Evolutionary conservation across 2,113 vertebrate species (phyloP).

Genomic region (Channa argus): DNA sequence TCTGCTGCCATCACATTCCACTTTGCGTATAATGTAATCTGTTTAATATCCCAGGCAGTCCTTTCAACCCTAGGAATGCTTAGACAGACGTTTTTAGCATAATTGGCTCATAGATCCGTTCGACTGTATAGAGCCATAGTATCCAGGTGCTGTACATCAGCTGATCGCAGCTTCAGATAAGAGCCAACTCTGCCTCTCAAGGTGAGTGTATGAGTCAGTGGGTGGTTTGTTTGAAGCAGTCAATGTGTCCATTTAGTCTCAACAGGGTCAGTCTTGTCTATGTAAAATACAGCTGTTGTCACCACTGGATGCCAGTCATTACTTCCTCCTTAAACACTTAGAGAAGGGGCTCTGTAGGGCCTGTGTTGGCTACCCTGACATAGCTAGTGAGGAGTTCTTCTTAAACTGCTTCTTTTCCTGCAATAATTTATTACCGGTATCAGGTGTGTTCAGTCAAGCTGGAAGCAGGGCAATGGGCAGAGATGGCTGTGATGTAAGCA

Average conservation of each 20-base stretch:
- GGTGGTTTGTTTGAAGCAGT: constrained; percentile 18
- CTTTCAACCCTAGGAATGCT: constrained; percentile 76
- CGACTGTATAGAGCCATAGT: constrained; percentile 23
- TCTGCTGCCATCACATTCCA: constrained; percentile 72
- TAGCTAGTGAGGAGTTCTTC: no score
- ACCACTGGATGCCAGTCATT: constrained; percentile 16
- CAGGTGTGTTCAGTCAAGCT: no score
- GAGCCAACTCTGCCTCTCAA: constrained; percentile 48
- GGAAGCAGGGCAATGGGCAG: no score
- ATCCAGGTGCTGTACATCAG: constrained; percentile 62
- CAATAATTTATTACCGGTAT: no score
- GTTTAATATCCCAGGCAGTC: constrained; percentile 72
- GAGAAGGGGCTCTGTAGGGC: not conserved
- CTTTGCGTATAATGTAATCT: constrained; percentile 75
- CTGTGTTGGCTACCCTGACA: no score
- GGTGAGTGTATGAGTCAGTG: constrained; percentile 42
- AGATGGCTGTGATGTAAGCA: no score
- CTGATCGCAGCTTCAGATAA: constrained; percentile 64
- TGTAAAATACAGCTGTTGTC: constrained; percentile 15
- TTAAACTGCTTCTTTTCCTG: no score
- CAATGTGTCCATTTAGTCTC: constrained; percentile 11
- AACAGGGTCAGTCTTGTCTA: constrained; percentile 3
- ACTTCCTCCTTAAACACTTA: not conserved
- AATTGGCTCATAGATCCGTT: constrained; percentile 76
- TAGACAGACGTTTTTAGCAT: constrained; percentile 72